Percentiles rank a stretch among this genome's conserved stretches.
These are phyloP conservation scores for Elegia similella DNA, from an alignment of 2,888 invertebrate species.

Conservation along the genomic window DNA sequence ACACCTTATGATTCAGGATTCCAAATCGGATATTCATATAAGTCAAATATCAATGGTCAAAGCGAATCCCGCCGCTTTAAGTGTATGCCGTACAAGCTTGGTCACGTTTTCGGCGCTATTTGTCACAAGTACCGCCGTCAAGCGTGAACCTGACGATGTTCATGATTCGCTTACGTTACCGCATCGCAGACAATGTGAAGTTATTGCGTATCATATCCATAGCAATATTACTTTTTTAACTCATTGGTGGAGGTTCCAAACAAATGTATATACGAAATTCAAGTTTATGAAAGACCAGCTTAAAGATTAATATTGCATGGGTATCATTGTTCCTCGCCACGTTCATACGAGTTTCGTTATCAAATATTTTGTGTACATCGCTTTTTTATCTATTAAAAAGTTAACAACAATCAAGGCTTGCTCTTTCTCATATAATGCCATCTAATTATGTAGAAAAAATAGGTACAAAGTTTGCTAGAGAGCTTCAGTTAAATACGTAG, in stretches of 20 bases:
- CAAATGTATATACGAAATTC: conserved; percentile 43
- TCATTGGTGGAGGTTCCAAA: conserved; percentile 64
- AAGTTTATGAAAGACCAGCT: conserved; percentile 50
- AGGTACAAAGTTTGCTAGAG: too few relatives aligned
- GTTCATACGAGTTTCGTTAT: conserved; percentile 18
- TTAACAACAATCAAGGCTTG: too few relatives aligned
- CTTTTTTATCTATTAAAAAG: neutral
- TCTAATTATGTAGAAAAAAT: too few relatives aligned
- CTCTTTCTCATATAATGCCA: too few relatives aligned
- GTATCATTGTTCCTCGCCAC: conserved; percentile 43
- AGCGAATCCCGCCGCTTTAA: conserved; percentile 65
- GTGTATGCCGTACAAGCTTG: conserved; percentile 69
- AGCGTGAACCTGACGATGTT: conserved; percentile 59
- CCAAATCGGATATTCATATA: neutral
- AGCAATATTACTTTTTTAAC: conserved; percentile 70
- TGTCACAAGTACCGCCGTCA: conserved; percentile 29
- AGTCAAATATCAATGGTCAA: conserved; percentile 20
- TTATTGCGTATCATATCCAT: conserved; percentile 60
- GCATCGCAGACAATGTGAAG: conserved; percentile 65
- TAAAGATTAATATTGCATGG: conserved; percentile 77
- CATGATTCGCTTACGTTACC: conserved; percentile 59
- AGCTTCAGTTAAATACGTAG: too few relatives aligned
- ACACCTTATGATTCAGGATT: neutral
- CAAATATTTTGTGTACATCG: neutral
- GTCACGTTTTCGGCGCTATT: conserved; percentile 52